Evolutionary conservation across 1,140 invertebrate species (phyloP).

Genomic region (Drosophila tsacasi): DNA sequence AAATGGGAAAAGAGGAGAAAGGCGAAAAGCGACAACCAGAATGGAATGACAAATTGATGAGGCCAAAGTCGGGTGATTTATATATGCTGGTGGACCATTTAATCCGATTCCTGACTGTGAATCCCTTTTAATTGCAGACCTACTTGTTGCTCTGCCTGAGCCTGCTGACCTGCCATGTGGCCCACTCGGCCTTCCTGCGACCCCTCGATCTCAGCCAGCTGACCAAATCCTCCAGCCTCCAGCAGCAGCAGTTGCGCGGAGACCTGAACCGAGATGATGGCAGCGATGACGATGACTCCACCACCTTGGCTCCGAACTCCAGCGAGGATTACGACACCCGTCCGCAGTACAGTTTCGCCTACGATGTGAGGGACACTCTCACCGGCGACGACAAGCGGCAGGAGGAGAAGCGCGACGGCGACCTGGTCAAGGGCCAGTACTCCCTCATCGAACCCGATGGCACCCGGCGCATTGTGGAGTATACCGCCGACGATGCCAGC

Average conservation of each 20-base stretch:
- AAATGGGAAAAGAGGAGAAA: background rate
- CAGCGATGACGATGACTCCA: constrained; percentile 59
- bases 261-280: constrained; percentile 48
- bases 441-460: constrained; percentile 88
- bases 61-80: constrained; percentile 56
- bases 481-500: constrained; percentile 86
- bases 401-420: constrained; percentile 86
- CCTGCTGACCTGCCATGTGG: constrained; percentile 72
- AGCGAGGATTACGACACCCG: constrained; percentile 86
- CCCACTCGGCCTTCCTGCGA: constrained; percentile 66
- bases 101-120: constrained; percentile 13
- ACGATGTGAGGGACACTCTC: constrained; percentile 86
- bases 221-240: constrained; percentile 54
- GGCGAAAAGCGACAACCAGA: constrained; percentile 2
- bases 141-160: constrained; percentile 75
- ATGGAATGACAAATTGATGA: constrained; percentile 67
- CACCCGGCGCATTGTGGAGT: constrained; percentile 86
- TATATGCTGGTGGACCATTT: constrained; percentile 13
- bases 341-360: constrained; percentile 86
- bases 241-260: constrained; percentile 50
- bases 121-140: constrained; percentile 45
- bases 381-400: constrained; percentile 87
- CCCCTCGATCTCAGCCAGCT: constrained; percentile 69
- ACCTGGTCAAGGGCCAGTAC: constrained; percentile 87
- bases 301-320: constrained; percentile 62